These are phyloP conservation scores for Meloidogyne exigua DNA, from an alignment of 1,140 invertebrate genomes.

Conservation along the genomic window DNA sequence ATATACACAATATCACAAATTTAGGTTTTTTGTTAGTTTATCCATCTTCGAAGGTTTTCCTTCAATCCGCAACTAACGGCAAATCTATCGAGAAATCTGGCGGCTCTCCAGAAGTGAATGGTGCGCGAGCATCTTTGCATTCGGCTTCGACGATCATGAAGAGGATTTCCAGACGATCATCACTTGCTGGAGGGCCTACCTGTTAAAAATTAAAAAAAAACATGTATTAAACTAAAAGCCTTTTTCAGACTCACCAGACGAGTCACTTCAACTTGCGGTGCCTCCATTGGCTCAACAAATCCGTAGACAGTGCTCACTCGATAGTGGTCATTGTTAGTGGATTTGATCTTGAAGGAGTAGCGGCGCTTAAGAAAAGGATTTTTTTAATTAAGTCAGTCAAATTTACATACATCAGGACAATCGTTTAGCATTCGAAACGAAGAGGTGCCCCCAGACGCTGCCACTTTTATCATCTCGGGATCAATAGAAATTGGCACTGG, in stretches of 20 bases:
- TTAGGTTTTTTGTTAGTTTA: neutral
- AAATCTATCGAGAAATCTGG: neutral
- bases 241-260: neutral
- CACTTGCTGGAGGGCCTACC: neutral
- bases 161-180: neutral
- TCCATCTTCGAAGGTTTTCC: neutral
- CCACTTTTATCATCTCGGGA: neutral
- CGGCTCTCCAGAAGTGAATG: neutral
- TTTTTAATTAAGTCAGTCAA: too few relatives aligned
- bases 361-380: neutral
- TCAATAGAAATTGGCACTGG: neutral
- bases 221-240: neutral
- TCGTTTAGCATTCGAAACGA: neutral
- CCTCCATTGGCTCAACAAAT: neutral
- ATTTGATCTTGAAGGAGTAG: constrained; percentile 1
- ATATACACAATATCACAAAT: too few relatives aligned
- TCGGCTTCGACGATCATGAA: neutral
- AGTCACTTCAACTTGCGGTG: constrained; percentile 1
- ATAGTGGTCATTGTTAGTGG: neutral
- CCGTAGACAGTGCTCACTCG: neutral
- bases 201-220: neutral
- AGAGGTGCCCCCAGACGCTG: neutral
- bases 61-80: neutral
- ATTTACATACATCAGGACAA: neutral
- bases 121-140: neutral